Percentiles rank a stretch among this genome's conserved stretches.
Evolutionary conservation across 2,888 invertebrate species (phyloP).

Genomic region (Acleris laterana): DNA sequence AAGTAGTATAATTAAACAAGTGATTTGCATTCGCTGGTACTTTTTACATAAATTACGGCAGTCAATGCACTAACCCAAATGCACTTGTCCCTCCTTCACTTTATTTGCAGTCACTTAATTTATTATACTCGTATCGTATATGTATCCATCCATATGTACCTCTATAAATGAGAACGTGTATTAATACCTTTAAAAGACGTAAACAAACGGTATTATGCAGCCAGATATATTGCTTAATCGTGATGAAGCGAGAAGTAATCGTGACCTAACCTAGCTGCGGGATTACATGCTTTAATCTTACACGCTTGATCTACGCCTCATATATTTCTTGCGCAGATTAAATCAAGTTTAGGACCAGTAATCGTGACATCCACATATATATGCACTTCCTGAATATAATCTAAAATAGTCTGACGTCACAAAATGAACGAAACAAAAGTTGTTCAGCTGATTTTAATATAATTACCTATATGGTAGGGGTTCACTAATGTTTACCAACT

Average conservation of each 20-base stretch:
- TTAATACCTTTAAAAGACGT: background rate
- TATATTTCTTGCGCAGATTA: too few relatives aligned
- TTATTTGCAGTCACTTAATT: background rate
- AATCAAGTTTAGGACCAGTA: too few relatives aligned
- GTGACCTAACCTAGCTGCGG: conserved; percentile 16
- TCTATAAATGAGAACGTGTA: background rate
- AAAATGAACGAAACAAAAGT: too few relatives aligned
- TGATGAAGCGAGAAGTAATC: conserved; percentile 7
- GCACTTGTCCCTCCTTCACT: background rate
- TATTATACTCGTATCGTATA: background rate
- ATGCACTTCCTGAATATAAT: too few relatives aligned
- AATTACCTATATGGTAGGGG: too few relatives aligned
- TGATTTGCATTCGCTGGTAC: background rate
- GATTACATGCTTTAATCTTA: background rate
- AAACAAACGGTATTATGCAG: conserved; percentile 11
- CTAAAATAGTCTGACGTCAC: too few relatives aligned
- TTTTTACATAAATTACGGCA: conserved; percentile 13
- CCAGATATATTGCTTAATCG: conserved; percentile 15
- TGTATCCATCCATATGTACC: too few relatives aligned
- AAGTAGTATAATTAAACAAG: conserved; percentile 1
- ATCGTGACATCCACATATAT: too few relatives aligned
- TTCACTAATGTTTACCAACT: too few relatives aligned
- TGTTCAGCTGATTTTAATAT: too few relatives aligned
- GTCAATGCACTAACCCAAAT: conserved; percentile 2
- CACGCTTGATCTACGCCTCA: background rate